A percentile compares a stretch with the other conserved stretches of the same genome.
phyloP scores from a whole-genome alignment of 2,797 vertebrate species.

The Manis javanica region DNA sequence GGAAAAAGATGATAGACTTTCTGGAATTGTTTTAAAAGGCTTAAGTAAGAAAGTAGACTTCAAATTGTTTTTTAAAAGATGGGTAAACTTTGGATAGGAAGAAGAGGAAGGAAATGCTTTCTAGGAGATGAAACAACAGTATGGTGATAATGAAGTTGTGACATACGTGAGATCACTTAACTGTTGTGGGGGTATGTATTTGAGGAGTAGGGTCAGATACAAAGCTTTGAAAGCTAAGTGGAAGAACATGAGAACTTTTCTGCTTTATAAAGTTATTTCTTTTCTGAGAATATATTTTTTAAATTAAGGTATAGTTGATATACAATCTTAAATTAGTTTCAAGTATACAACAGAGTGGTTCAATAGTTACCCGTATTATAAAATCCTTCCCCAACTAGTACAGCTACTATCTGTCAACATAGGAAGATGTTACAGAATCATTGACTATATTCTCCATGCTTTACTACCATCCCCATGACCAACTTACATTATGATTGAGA shows the following conservation, averaged over 20 bases:
- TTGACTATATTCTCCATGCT: no score
- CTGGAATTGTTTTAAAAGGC: background rate
- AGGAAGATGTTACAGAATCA: no score
- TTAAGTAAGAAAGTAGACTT: background rate
- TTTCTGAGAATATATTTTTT: slow-evolving; percentile 3
- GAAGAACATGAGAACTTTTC: background rate
- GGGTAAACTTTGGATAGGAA: background rate
- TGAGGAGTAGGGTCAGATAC: background rate
- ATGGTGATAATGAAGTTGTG: background rate
- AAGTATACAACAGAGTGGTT: no score
- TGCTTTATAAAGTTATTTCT: background rate
- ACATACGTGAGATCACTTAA: background rate
- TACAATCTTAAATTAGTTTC: no score
- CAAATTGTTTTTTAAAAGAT: background rate
- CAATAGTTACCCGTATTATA: no score
- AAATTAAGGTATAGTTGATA: background rate
- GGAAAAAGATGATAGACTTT: background rate
- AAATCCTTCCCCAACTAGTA: no score
- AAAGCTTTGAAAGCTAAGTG: background rate
- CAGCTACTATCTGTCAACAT: no score
- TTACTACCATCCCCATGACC: no score
- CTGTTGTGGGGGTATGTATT: background rate
- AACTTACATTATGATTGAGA: no score
- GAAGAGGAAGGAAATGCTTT: background rate
- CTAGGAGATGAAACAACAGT: background rate